phyloP scores from a whole-genome alignment of 2,797 vertebrate species.

The Masticophis lateralis region DNA sequence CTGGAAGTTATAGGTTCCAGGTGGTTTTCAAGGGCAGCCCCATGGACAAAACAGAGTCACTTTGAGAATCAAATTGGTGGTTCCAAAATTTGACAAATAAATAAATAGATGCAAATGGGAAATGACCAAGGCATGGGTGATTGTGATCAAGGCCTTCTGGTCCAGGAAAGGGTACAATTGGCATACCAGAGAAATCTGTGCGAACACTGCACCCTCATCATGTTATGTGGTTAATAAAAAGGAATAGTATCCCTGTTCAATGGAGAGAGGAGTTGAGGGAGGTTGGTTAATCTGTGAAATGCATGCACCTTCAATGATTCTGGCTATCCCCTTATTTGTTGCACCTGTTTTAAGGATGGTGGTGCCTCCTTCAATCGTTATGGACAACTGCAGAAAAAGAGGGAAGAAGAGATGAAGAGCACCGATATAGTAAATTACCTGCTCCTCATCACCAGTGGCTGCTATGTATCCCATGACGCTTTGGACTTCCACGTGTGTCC shows the following conservation, averaged over 20 bases:
- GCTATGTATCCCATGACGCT: constrained; percentile 92
- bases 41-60: neutral
- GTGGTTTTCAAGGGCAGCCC: neutral
- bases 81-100: neutral
- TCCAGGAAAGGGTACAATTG: neutral
- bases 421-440: constrained; percentile 71
- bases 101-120: neutral
- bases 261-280: neutral
- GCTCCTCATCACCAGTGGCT: constrained; percentile 89
- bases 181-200: neutral
- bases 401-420: neutral
- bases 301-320: neutral
- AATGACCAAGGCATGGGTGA: neutral
- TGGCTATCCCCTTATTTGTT: neutral
- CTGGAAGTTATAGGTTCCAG: neutral
- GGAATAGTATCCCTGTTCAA: neutral
- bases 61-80: neutral
- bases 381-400: neutral
- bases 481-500: constrained; percentile 90
- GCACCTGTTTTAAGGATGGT: neutral
- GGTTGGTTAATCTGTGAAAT: neutral
- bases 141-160: neutral
- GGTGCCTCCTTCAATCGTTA: neutral
- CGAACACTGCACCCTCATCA: neutral
- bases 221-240: neutral